A percentile compares a stretch with the other conserved stretches of the same genome.
Evolutionary conservation across 2,888 invertebrate genomes (phyloP).

Genomic region (Sphaeridia pumilis): DNA sequence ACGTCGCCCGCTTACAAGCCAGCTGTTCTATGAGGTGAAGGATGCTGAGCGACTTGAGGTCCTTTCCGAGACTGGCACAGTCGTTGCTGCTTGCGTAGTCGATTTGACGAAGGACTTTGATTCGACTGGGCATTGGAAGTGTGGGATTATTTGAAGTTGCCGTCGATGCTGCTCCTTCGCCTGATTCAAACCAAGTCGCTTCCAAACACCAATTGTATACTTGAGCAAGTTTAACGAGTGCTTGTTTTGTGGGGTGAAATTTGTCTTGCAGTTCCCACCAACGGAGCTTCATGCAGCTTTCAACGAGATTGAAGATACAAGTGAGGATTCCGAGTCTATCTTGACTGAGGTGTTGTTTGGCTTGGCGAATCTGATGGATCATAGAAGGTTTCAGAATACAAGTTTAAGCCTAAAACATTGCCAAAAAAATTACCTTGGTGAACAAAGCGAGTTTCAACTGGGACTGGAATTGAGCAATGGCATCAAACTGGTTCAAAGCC

Average conservation of each 20-base stretch:
- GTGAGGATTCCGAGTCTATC: slow-evolving; percentile 31
- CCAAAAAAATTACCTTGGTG: slow-evolving; percentile 26
- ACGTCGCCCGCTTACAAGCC: slow-evolving; percentile 23
- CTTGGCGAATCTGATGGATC: slow-evolving; percentile 34
- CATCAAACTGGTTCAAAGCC: slow-evolving; percentile 31
- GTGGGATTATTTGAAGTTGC: background rate
- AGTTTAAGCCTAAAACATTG: background rate
- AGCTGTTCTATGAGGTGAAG: slow-evolving; percentile 54
- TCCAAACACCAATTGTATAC: slow-evolving; percentile 31
- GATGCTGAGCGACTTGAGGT: slow-evolving; percentile 58
- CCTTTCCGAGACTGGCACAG: slow-evolving; percentile 55
- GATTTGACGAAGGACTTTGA: slow-evolving; percentile 19
- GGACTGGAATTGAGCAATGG: slow-evolving; percentile 33
- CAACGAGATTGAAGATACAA: slow-evolving; percentile 8
- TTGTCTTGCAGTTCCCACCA: background rate
- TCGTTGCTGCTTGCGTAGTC: slow-evolving; percentile 34
- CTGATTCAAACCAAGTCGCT: slow-evolving; percentile 22
- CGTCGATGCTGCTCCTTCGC: slow-evolving; percentile 9
- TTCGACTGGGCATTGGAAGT: background rate
- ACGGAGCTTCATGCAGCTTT: slow-evolving; percentile 1
- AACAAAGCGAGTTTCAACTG: slow-evolving; percentile 35
- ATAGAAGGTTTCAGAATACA: slow-evolving; percentile 4
- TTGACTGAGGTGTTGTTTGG: slow-evolving; percentile 19
- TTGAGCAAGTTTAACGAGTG: slow-evolving; percentile 29
- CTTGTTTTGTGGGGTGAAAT: background rate